These are phyloP conservation scores for Phrynocephalus forsythii DNA, from an alignment of 2,797 vertebrate genomes.

Conservation along the genomic window DNA sequence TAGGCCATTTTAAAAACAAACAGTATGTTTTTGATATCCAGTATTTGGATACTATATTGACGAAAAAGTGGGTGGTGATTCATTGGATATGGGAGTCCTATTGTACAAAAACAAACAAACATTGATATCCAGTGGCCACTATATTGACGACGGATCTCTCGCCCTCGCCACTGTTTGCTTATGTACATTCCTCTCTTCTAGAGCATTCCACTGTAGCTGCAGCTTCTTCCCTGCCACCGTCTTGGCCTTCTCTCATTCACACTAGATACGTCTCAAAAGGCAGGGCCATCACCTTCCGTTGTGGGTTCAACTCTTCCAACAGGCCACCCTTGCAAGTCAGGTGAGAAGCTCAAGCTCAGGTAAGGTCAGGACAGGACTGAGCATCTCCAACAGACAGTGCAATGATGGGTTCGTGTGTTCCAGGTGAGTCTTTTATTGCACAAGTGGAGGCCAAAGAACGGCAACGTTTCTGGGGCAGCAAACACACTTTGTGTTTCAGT, in stretches of 20 bases:
- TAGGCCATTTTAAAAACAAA: too few relatives aligned
- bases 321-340: conserved; percentile 79
- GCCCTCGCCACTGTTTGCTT: background rate
- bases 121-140: background rate
- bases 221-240: conserved; percentile 50
- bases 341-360: conserved; percentile 60
- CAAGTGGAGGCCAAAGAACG: too few relatives aligned
- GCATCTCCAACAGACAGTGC: background rate
- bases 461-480: too few relatives aligned
- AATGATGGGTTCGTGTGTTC: background rate
- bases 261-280: conserved; percentile 82
- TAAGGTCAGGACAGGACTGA: background rate
- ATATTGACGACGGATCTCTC: too few relatives aligned
- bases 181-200: conserved; percentile 49
- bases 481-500: too few relatives aligned
- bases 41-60: too few relatives aligned
- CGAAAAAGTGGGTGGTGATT: too few relatives aligned
- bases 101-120: too few relatives aligned
- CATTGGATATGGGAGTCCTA: too few relatives aligned
- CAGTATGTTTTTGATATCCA: too few relatives aligned
- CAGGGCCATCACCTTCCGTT: conserved; percentile 84
- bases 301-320: conserved; percentile 75
- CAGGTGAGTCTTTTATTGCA: too few relatives aligned
- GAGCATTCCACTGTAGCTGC: conserved; percentile 52
- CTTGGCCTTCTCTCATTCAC: conserved; percentile 77